Base-by-base conservation (phyloP, 1,140 invertebrate species). In the Drosophila tristis region DNA sequence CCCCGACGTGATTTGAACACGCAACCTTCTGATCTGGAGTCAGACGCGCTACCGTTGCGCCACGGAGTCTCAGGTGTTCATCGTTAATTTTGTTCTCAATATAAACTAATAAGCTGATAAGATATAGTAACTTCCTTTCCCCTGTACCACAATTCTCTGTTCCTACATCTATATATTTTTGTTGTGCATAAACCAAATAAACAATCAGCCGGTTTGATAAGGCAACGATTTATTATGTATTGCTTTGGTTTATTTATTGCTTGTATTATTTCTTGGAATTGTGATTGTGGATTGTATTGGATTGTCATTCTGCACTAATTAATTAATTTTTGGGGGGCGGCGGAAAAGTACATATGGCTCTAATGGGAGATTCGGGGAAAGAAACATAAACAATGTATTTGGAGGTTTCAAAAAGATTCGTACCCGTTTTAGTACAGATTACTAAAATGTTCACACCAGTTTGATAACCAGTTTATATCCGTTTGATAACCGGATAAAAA, bases 1-100 rank as follows among this genome's bases (percentile, higher is more conserved):
- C 96, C 96, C 96, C 96, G 96, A 97, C 96, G 97, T 97, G 97
- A 98, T 97, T 98, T 96, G 97, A 98, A 98, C 97, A 97, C 97
- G 96, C 97, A 98, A 97, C 97, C 97, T 98, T 98, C 96, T 97
- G 97, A 97, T 98, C 97, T 97, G 97, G 97, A 98, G 96, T 98
- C 97, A 97, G 96, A 98, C 97, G 97, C 96, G 96, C 97, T 97
- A 98, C 97, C 96, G 95, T 98, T 98, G 97, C 97, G 55, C 16
- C 51, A 62, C 61, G 66, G 53, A 70, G 68, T 65, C 66, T 0
- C 31, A 39, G 35, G 11, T 39, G 35, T 39, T 11, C 1, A 4
- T 39, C 35, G 4, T 39, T 39, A 11, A 39, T 39, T 39, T 11
- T 11, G 0, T 39, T 13, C 35, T 5, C 35, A 13, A 39, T 39